A percentile compares a stretch with the other conserved stretches of the same genome.
These are phyloP conservation scores for Axinella damicornis DNA, from an alignment of 37 sponge, comb jelly and placozoan genomes.

Conservation along the genomic window DNA sequence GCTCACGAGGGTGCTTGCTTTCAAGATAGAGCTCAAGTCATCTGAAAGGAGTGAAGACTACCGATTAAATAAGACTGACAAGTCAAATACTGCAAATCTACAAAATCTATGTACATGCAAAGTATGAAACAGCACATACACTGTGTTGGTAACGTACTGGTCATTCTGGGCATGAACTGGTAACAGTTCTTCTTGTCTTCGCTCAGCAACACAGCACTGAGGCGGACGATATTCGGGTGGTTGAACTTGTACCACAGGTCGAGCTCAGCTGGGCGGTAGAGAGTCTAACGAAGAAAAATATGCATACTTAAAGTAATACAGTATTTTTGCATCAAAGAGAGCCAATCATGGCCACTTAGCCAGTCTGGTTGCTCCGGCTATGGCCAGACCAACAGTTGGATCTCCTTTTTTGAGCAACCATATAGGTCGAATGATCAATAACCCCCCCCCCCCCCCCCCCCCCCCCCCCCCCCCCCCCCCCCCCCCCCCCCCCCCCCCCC, in stretches of 20 bases:
- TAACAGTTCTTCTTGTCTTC: neutral
- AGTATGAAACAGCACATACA: neutral
- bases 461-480: too few species aligned
- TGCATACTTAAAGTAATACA: too few species aligned
- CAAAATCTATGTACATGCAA: neutral
- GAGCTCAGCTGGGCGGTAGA: neutral
- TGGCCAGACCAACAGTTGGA: too few species aligned
- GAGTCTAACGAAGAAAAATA: neutral
- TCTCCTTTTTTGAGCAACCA: too few species aligned
- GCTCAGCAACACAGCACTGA: neutral
- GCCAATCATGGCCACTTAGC: too few species aligned
- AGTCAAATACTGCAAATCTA: neutral
- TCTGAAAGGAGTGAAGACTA: neutral
- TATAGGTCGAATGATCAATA: too few species aligned
- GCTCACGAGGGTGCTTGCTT: neutral
- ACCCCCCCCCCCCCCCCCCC: too few species aligned
- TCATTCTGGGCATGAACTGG: neutral
- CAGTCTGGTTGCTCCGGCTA: too few species aligned
- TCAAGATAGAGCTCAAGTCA: neutral
- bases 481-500: too few species aligned
- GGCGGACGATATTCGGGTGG: neutral
- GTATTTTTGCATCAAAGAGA: too few species aligned
- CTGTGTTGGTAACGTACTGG: too few species aligned
- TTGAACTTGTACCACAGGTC: neutral
- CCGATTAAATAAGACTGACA: too few species aligned